phyloP scores from a whole-genome alignment of 1,140 invertebrate genomes.

The Thaumetopoea pityocampa region DNA sequence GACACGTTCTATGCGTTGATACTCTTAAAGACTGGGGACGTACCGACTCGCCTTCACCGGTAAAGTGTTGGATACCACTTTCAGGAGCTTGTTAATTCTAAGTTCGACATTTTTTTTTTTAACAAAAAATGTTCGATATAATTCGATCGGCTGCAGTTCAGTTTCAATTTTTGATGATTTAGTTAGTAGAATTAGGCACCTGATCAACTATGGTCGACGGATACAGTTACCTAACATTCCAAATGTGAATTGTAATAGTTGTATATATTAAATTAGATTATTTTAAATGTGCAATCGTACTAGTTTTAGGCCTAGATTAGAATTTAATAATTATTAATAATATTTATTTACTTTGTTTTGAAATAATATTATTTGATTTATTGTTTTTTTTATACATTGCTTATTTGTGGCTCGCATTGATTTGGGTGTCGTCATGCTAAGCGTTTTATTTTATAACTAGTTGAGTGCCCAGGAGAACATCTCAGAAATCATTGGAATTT shows the following conservation, averaged over 20 bases:
- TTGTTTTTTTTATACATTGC: slow-evolving; percentile 7
- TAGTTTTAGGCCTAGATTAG: slow-evolving; percentile 38
- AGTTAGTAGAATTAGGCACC: neutral
- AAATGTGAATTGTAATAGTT: slow-evolving; percentile 11
- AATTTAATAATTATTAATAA: slow-evolving; percentile 28
- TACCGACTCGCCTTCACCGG: no score
- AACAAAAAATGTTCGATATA: no score
- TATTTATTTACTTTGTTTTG: slow-evolving; percentile 13
- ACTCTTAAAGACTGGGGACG: no score
- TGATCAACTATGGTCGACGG: neutral
- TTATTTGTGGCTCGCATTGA: slow-evolving; percentile 5
- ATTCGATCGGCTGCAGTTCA: no score
- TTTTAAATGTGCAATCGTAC: slow-evolving; percentile 65
- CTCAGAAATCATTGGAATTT: neutral
- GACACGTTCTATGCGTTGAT: no score
- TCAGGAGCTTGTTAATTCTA: no score
- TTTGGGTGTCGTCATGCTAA: slow-evolving; percentile 11
- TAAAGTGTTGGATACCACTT: no score
- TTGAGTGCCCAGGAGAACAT: no score
- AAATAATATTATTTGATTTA: slow-evolving; percentile 21
- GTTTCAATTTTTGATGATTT: slow-evolving; percentile 1
- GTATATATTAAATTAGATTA: slow-evolving; percentile 45
- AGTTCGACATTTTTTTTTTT: no score
- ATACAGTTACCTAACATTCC: slow-evolving; percentile 8
- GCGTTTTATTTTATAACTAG: neutral